Evolutionary conservation across 2,888 invertebrate species (phyloP).

Genomic region (Ophraella communa): DNA sequence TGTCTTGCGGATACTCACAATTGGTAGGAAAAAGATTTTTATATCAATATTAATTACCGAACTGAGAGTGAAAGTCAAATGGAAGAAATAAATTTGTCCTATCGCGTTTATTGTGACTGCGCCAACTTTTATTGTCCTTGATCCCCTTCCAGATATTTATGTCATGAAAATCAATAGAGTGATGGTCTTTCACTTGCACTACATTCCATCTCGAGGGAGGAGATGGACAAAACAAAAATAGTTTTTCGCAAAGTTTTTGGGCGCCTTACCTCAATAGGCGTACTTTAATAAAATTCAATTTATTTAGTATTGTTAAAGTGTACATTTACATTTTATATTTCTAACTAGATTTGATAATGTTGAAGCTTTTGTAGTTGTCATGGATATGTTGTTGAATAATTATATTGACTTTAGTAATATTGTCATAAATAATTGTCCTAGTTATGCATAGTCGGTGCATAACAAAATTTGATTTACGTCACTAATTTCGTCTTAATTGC

Average conservation of each 20-base stretch:
- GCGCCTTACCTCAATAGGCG: slow-evolving; percentile 27
- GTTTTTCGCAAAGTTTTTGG: slow-evolving; percentile 41
- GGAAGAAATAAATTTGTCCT: neutral
- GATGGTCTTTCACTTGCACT: slow-evolving; percentile 37
- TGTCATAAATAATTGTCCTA: too few species aligned
- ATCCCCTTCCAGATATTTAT: slow-evolving; percentile 30
- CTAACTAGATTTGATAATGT: too few species aligned
- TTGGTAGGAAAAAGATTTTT: neutral
- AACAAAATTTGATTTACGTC: too few species aligned
- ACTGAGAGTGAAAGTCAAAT: neutral
- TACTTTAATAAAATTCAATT: too few species aligned
- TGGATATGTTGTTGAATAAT: too few species aligned
- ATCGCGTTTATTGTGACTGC: slow-evolving; percentile 7
- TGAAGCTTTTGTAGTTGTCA: too few species aligned
- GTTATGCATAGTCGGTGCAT: too few species aligned
- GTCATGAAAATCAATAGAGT: slow-evolving; percentile 32
- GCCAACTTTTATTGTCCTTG: slow-evolving; percentile 34
- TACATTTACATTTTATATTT: too few species aligned
- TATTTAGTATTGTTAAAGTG: too few species aligned
- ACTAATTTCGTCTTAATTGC: too few species aligned
- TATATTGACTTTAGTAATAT: too few species aligned
- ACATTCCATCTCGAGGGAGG: slow-evolving; percentile 15
- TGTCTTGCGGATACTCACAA: too few species aligned
- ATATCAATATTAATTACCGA: neutral
- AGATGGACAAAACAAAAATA: slow-evolving; percentile 30